Percentiles rank a stretch among this genome's conserved stretches.
These are phyloP conservation scores for Prenolepis imparis DNA, from an alignment of 2,888 invertebrate species.

Conservation along the genomic window DNA sequence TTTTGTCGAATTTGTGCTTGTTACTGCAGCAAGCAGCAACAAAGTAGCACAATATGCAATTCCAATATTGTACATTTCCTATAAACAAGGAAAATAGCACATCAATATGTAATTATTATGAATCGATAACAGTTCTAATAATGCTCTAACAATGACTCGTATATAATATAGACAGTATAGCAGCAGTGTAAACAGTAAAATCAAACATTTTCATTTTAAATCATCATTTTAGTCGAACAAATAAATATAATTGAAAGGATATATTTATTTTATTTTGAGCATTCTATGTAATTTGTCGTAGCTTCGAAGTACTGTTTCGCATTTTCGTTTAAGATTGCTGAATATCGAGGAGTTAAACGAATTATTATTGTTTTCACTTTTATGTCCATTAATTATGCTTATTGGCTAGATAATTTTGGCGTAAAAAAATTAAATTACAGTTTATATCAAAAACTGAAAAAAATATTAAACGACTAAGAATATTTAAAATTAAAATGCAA, in stretches of 20 bases:
- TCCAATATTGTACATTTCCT: constrained; percentile 60
- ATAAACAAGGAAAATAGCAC: constrained; percentile 33
- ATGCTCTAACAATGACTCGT: neutral
- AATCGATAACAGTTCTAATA: neutral
- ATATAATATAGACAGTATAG: no score
- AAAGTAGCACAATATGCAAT: constrained; percentile 56
- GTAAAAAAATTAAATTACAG: neutral
- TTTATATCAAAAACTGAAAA: neutral
- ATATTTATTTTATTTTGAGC: neutral
- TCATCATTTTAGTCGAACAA: neutral
- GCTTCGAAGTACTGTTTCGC: neutral
- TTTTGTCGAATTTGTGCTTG: constrained; percentile 72
- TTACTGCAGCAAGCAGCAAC: constrained; percentile 70
- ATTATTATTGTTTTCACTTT: neutral
- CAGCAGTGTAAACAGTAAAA: neutral
- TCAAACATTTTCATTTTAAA: constrained; percentile 13
- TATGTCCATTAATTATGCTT: neutral
- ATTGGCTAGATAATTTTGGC: neutral
- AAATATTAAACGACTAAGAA: neutral
- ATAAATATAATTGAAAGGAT: neutral
- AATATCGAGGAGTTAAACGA: neutral
- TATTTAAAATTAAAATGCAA: constrained; percentile 36
- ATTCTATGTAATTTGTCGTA: neutral
- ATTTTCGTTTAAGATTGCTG: neutral
- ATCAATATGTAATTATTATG: constrained; percentile 9